Conservation (phyloP, 2,113 vertebrate species). For the Macquaria australasica region DNA sequence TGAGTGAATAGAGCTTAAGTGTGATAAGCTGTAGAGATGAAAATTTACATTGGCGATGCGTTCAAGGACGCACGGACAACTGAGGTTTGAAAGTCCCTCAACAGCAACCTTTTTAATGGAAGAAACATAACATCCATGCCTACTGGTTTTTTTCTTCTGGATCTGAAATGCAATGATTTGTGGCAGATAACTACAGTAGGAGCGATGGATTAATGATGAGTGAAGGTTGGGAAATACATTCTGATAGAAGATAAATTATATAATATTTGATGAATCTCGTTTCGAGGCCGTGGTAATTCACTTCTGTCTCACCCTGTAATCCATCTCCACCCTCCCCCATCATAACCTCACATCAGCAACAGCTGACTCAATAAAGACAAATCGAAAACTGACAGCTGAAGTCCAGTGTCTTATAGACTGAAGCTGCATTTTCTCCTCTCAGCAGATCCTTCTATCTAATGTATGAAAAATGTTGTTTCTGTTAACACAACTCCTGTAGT, state of each 20-base stretch:
- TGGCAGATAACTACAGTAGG: slow-evolving; percentile 10
- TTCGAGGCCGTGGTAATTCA: slow-evolving; percentile 47
- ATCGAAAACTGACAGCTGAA: slow-evolving; percentile 35
- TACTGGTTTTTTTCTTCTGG: background rate
- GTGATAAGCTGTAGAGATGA: slow-evolving; percentile 11
- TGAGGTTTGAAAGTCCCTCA: background rate
- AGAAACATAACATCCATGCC: background rate
- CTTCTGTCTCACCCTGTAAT: slow-evolving; percentile 58
- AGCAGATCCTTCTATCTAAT: background rate
- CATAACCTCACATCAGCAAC: slow-evolving; percentile 47
- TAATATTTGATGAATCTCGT: slow-evolving; percentile 60
- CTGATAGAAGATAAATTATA: slow-evolving; percentile 67
- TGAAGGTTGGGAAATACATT: slow-evolving; percentile 48
- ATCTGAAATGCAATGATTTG: background rate
- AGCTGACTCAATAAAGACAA: slow-evolving; percentile 56
- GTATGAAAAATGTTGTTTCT: slow-evolving; percentile 24
- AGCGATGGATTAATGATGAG: slow-evolving; percentile 50
- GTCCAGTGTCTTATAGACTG: slow-evolving; percentile 8
- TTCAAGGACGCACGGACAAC: slow-evolving; percentile 7
- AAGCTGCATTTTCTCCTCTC: background rate
- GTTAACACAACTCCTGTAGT: background rate
- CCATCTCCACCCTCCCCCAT: slow-evolving; percentile 52
- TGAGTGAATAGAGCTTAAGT: slow-evolving; percentile 13
- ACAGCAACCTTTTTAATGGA: background rate
- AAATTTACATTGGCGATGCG: background rate